Base-by-base conservation (phyloP, 2,888 invertebrate species). In the Elegia similella region DNA sequence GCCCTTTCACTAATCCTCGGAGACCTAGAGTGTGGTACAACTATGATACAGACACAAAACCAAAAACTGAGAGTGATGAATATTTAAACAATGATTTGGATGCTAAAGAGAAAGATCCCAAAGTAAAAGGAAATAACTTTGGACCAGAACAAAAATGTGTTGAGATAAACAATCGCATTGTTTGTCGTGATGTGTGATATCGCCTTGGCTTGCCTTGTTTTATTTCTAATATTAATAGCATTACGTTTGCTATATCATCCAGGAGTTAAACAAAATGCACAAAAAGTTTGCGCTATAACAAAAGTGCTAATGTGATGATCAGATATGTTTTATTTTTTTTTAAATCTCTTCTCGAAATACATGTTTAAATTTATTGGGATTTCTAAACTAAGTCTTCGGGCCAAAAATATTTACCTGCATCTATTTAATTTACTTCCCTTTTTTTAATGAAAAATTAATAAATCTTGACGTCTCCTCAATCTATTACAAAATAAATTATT, bases 81-180 rank as follows among this genome's bases (percentile, higher is more conserved):
- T 32, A 42, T 60, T 56, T 44, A 44, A 13, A 52, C 13, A 52
- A 32, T 15, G 13, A 54, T 10, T 17, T 34, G 10, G 38, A 56
- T 23, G 7, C 12, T 1, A 16, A 30, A 44, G 16, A 30, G 13
- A 3, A 23, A 2, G 30, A 8, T 3, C 13, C 52, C 10, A 52
- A 6, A 12, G 10, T 17, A n/a, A 43, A 43, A 12, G 16, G 5
- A 6, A 42, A 3, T 13, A 30, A 29, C 13, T 29, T 32, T 64
- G 61, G 3, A 64, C 76, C 7, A 69, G 38, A 6, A 16, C 50
- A 50, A 34, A 50, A 65, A 61, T 84, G 83, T 64, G 61, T 81
- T 16, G 79, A 83, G 62, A 74, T 81, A 52, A 57, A 59, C 32
- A 70, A 78, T 15, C 72, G 80, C 56, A 73, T 84, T 59, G 76